Evolutionary conservation across 2,113 vertebrate species (phyloP), one percentile per base, ranked within the genome.

Genomic region (Strix uralensis): DNA sequence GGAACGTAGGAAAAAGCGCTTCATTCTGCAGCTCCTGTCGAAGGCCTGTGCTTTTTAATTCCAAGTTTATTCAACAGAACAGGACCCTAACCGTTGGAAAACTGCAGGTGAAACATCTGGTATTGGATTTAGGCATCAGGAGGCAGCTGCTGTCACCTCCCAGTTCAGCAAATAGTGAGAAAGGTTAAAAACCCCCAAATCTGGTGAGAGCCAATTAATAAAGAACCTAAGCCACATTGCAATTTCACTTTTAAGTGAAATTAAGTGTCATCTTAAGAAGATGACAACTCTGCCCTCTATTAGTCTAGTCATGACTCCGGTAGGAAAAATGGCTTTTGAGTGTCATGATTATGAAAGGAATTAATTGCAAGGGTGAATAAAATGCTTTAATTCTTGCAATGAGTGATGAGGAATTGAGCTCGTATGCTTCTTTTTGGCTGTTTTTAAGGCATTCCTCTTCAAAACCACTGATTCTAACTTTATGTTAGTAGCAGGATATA

Each of bases 371-470:
- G 71, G 71, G 54, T 77, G 62, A 75, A 86, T 34, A 91, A 91
- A 94, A 92, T 49, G 42, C 52, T 91, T 89, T 84, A 74, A 61
- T 69, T 91, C 69, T 85, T 85, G 69, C 29, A 72, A 42, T 87
- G 82, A 95, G 58, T 72, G 84, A 95, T 61, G 91, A 90, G 74
- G 81, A 80, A 46, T 26, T 80, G 85, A 90, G 75, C 59, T 79
- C 47, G 11, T 36, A 59, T 30, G 73, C 69, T 90, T 46, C 40
- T 77, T 86, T 86, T 86, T 72, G 79, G 93, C 75, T 96, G 90
- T 57, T 92, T 92, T 95, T 94, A 96, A 97, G 95, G 94, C 96
- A 92, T 95, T 94, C 90, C 75, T 93, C 75, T 86, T 86, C 93
- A 86, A 96, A 94, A 58, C 82, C 85, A 94, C 54, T 6, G 2